Evolutionary conservation across 2,888 invertebrate species (phyloP).

Genomic region (Acrocyrtus sp.): DNA sequence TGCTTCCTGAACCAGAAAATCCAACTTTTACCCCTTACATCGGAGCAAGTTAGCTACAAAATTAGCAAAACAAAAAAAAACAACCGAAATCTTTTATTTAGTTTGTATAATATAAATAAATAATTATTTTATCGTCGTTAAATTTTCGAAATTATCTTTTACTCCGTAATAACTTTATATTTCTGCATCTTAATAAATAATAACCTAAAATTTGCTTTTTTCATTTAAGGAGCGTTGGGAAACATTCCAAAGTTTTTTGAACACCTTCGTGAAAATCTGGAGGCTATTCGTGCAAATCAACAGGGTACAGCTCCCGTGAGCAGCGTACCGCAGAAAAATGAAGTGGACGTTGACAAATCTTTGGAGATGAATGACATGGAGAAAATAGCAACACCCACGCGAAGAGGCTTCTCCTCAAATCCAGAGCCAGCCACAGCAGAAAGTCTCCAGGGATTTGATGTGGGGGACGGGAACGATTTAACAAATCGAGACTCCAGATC

Average conservation of each 20-base stretch:
- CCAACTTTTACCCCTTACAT: conserved; percentile 49
- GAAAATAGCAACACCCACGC: conserved; percentile 35
- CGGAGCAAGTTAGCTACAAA: conserved; percentile 49
- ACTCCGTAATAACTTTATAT: no score
- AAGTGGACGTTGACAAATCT: conserved; percentile 27
- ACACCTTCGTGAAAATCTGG: conserved; percentile 52
- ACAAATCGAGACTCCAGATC: conserved; percentile 18
- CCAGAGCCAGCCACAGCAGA: conserved; percentile 12
- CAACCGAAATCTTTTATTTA: conserved; percentile 1
- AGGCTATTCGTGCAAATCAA: conserved; percentile 19
- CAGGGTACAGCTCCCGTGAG: not conserved
- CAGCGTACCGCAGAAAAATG: not conserved
- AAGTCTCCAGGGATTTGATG: not conserved
- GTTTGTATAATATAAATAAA: not conserved
- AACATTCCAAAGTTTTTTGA: conserved; percentile 55
- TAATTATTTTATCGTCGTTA: no score
- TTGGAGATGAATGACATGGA: conserved; percentile 19
- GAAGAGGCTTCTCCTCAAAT: conserved; percentile 36
- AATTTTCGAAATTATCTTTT: no score
- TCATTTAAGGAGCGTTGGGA: conserved; percentile 53
- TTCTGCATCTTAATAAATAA: no score
- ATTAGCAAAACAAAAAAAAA: not conserved
- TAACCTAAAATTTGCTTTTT: conserved; percentile 4
- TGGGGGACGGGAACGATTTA: conserved; percentile 1
- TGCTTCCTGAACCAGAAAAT: conserved; percentile 27